Conservation (phyloP, 2,797 vertebrate genomes). For the Tarsius wallacei region DNA sequence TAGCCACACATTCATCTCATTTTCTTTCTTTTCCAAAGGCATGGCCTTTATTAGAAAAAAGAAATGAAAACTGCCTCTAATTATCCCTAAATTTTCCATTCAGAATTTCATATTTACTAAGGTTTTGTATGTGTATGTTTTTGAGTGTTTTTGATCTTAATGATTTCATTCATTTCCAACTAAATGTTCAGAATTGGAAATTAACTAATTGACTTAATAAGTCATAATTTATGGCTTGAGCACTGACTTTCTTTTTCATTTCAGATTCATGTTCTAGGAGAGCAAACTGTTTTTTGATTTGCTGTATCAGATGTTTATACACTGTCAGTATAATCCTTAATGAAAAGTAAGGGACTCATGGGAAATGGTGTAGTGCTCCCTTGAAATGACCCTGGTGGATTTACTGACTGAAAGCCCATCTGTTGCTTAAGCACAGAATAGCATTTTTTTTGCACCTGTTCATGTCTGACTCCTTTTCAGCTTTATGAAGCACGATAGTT, state of each 20-base stretch:
- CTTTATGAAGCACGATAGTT: neutral
- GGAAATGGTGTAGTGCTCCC: neutral
- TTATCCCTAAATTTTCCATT: neutral
- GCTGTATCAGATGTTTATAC: neutral
- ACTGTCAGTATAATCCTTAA: neutral
- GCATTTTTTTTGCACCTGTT: neutral
- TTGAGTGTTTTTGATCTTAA: slow-evolving; percentile 24
- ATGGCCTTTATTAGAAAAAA: slow-evolving; percentile 34
- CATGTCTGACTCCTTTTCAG: neutral
- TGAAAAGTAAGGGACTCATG: neutral
- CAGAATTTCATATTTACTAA: slow-evolving; percentile 1
- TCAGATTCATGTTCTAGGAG: neutral
- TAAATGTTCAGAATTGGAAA: slow-evolving; percentile 40
- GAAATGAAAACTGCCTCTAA: neutral
- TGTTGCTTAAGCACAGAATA: neutral
- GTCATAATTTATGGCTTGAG: slow-evolving; percentile 10
- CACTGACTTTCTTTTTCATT: slow-evolving; percentile 16
- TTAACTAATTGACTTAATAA: slow-evolving; percentile 21
- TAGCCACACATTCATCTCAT: neutral
- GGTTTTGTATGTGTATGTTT: neutral
- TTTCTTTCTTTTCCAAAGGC: slow-evolving; percentile 49
- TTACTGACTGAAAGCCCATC: neutral
- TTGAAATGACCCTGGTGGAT: neutral
- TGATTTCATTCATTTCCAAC: slow-evolving; percentile 29
- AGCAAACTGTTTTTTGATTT: neutral